Evolutionary conservation across 2,113 vertebrate species (phyloP), one percentile per base, ranked within the genome.

Genomic region (Murina feae): DNA sequence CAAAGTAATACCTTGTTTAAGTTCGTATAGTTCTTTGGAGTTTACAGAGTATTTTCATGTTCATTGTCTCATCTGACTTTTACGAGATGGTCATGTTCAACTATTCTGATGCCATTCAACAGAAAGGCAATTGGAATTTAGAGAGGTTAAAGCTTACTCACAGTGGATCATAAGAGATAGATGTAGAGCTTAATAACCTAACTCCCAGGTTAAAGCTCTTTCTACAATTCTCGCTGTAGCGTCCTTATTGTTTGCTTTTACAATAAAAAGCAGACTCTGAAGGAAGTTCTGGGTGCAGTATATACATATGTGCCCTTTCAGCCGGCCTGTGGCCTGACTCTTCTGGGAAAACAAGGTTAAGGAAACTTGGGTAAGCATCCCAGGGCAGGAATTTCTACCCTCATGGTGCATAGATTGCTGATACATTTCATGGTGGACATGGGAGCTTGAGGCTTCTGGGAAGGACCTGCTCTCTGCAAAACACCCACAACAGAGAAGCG

Each of bases 51-150:
- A 49, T 21, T 58, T 93, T 93, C 8, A 13, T 49, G 86, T 85
- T 79, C 25, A 23, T 94, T 93, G 86, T 84, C 66, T 84, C 35
- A 75, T 49, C 55, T 65, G 86, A 44, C 63, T 92, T 89, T 89
- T 75, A 32, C 8, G 90, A 86, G 85, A 82, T 42, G 65, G 68
- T 32, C 44, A 30, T 83, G 21, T 60, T 89, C 81, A 60, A 49
- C 85, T 44, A 92, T 68, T 44, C 37, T 74, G 65, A 35, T 85
- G 20, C 49, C 72, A 86, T 42, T 90, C 80, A 25, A 88, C 37
- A 85, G 75, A 96, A 95, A 69, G 6, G 21, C 84, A 55, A 49
- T 30, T 74, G 78, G 63, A 32, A 65, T n/a, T 76, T 35, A 74
- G 82, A 89, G 8, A 85, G 5, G 65, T 49, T 68, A 63, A 28